Base-by-base conservation (phyloP, 2,797 vertebrate species). In the Scolopax rusticola region DNA sequence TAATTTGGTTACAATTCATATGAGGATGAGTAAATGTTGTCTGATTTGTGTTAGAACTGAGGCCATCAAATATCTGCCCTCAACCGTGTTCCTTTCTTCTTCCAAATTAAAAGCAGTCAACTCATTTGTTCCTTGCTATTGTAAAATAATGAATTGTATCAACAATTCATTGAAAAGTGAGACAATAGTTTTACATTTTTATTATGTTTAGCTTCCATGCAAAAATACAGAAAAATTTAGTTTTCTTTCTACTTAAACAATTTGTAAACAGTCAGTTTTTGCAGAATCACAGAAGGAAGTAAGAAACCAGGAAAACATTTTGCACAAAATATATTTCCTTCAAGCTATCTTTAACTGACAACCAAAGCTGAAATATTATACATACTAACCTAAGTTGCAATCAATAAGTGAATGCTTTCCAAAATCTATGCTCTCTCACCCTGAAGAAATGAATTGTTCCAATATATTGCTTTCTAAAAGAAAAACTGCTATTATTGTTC, bases 361-460 rank as follows among this genome's bases (percentile, higher is more conserved):
- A 60, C 21, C 32, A 60, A 67, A 90, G 56, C 40, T 89, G 76
- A 93, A 94, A 75, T 61, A 90, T 54, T 90, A 61, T 15, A 64
- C 20, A 27, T n/a, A 78, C 61, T 50, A 77, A 69, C 12, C 28
- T 69, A 82, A 89, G 68, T 83, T 90, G 12, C 36, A 87, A 80
- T 61, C 92, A 80, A 24, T 92, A 92, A 87, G 38, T 85, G 84
- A 96, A 87, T 85, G 57, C 92, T 69, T 92, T 87, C 87, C 69
- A 95, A 71, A 80, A 89, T 33, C 56, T 65, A 17, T 24, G 41
- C 74, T 86, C 63, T 67, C 45, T 82, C 67, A 73, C 54, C 32
- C 75, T 53, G 56, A 86, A 93, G 82, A 93, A 93, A 87, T 60
- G 11, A 89, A 81, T 27, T 65, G 45, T 60, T 92, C 54, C 71